Percentiles rank a stretch among this genome's conserved stretches.
Evolutionary conservation across 2,113 vertebrate species (phyloP).

Genomic region (Lepus americanus): DNA sequence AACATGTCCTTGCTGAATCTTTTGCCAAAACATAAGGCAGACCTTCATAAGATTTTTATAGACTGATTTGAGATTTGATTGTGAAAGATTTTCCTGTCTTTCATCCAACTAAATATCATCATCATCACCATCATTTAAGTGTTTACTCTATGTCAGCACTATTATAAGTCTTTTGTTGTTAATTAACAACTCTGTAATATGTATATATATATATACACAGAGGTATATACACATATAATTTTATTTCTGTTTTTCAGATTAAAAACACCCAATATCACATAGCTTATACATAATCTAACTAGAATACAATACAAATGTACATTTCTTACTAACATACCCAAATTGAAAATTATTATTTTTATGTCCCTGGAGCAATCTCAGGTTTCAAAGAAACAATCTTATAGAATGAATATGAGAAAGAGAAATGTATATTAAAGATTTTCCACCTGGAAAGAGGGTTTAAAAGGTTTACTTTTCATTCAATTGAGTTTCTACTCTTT

Average conservation of each 20-base stretch:
- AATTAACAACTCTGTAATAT: not conserved
- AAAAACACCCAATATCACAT: not conserved
- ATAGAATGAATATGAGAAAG: not conserved
- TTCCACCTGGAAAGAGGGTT: not conserved
- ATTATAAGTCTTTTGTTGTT: not conserved
- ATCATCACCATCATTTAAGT: not conserved
- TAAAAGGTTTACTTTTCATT: not conserved
- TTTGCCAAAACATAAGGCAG: not conserved
- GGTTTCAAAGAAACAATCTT: not conserved
- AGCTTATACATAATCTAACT: not conserved
- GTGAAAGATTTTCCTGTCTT: not conserved
- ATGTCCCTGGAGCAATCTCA: not conserved
- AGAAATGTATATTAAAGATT: not conserved
- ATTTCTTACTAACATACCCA: not conserved
- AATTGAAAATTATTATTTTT: not conserved
- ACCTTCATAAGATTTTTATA: not conserved
- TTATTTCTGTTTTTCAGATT: not conserved
- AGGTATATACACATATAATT: not conserved
- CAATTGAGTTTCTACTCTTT: not conserved
- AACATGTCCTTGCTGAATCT: not conserved
- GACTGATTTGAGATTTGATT: slow-evolving; percentile 6
- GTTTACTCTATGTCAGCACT: not conserved
- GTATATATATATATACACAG: not conserved
- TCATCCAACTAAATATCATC: not conserved
- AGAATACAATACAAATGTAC: not conserved